A percentile compares a stretch with the other conserved stretches of the same genome.
Conservation (phyloP, 2,797 vertebrate species). For the Lepilemur ruficaudatus region DNA sequence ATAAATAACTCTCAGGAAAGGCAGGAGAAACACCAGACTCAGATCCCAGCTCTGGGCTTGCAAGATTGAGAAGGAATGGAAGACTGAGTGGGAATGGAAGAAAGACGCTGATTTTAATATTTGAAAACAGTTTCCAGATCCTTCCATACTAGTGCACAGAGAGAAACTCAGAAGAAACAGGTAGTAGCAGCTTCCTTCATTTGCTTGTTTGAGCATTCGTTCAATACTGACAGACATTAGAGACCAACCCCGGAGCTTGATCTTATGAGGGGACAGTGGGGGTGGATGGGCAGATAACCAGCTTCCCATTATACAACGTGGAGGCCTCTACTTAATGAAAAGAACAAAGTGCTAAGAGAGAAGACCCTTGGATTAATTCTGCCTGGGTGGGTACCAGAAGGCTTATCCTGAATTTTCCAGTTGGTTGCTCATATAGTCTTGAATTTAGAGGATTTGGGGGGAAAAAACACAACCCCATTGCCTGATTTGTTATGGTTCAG, state of each 20-base stretch:
- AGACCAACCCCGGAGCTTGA: neutral
- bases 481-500: slow-evolving; percentile 9
- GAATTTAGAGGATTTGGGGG: slow-evolving; percentile 20
- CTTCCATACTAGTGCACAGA: neutral
- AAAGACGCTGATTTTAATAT: neutral
- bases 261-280: neutral
- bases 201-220: neutral
- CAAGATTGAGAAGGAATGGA: neutral
- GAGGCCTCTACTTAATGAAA: neutral
- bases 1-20: neutral
- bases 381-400: slow-evolving; percentile 10
- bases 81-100: neutral
- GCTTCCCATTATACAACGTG: neutral
- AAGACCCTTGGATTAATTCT: slow-evolving; percentile 12
- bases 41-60: neutral
- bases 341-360: neutral
- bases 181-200: neutral
- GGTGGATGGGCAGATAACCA: neutral
- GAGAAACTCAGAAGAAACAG: neutral
- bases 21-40: neutral
- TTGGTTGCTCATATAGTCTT: slow-evolving; percentile 33
- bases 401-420: slow-evolving; percentile 42
- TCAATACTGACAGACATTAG: neutral
- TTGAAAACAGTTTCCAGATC: neutral
- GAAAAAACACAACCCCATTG: neutral